These are phyloP conservation scores for Sphaeridia pumilis DNA, from an alignment of 2,888 invertebrate species.

Conservation along the genomic window DNA sequence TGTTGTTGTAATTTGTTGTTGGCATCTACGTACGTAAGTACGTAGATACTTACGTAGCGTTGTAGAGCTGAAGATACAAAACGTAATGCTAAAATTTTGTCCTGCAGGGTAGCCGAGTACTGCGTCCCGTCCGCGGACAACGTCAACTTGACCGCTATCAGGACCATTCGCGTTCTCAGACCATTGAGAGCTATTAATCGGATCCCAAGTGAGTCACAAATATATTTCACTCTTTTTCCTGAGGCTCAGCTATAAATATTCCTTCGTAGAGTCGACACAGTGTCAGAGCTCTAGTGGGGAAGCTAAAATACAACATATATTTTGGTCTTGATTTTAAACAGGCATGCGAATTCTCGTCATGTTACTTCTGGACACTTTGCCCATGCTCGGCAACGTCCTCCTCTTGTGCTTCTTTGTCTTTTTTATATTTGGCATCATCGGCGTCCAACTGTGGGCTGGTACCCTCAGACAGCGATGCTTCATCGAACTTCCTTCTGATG, in stretches of 20 bases:
- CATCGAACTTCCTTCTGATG: conserved; percentile 58
- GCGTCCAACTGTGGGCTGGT: conserved; percentile 98
- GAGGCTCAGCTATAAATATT: too few species aligned
- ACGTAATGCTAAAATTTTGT: background rate
- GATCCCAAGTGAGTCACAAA: conserved; percentile 92
- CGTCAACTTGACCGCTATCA: conserved; percentile 93
- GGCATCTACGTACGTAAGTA: too few species aligned
- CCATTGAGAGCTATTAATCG: conserved; percentile 97
- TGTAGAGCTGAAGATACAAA: background rate
- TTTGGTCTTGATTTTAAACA: too few species aligned
- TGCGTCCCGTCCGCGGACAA: conserved; percentile 82
- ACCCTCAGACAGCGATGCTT: conserved; percentile 89
- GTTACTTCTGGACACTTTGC: conserved; percentile 93
- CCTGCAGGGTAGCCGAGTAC: conserved; percentile 68
- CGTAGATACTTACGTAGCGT: too few species aligned
- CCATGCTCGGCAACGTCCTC: conserved; percentile 98
- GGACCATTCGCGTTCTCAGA: conserved; percentile 92
- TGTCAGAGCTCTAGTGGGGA: too few species aligned
- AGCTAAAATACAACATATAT: too few species aligned
- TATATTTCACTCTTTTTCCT: too few species aligned
- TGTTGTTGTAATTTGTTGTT: too few species aligned
- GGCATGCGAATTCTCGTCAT: conserved; percentile 98
- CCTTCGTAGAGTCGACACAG: too few species aligned
- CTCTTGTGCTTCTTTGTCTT: conserved; percentile 99
- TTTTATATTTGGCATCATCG: conserved; percentile 99